Conservation (phyloP, 2,113 vertebrate species). For the Gadus macrocephalus region DNA sequence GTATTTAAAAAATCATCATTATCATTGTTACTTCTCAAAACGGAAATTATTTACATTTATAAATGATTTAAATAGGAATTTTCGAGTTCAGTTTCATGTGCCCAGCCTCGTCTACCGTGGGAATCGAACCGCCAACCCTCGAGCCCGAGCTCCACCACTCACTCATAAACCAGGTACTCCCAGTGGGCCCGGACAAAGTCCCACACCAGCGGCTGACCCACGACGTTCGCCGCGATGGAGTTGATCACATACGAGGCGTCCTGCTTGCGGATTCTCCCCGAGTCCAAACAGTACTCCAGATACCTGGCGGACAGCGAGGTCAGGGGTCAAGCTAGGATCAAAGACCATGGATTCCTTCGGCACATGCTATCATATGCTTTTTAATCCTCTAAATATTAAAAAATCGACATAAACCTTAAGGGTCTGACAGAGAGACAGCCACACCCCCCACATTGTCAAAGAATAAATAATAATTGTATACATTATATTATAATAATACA, state of each 20-base stretch:
- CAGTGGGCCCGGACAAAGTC: conserved; percentile 81
- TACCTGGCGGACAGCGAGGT: conserved; percentile 67
- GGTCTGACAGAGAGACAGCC: no score
- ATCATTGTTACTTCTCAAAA: no score
- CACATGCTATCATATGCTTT: no score
- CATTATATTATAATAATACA: no score
- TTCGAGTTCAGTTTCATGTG: background rate
- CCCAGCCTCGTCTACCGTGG: background rate
- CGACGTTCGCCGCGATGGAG: conserved; percentile 72
- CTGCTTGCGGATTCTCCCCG: conserved; percentile 77
- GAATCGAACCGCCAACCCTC: background rate
- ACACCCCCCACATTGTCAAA: no score
- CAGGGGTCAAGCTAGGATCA: conserved; percentile 1
- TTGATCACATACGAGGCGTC: conserved; percentile 72
- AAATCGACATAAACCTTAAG: no score
- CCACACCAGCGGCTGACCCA: conserved; percentile 81
- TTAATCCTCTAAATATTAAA: no score
- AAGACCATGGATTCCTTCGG: no score
- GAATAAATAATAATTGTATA: no score
- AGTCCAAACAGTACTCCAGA: conserved; percentile 73
- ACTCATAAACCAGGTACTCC: conserved; percentile 69
- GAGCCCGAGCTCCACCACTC: conserved; percentile 16
- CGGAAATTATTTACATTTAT: no score
- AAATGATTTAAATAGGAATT: background rate
- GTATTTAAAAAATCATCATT: no score